Base-by-base conservation (phyloP, 2,888 invertebrate genomes). In the Thymelicus acteon region DNA sequence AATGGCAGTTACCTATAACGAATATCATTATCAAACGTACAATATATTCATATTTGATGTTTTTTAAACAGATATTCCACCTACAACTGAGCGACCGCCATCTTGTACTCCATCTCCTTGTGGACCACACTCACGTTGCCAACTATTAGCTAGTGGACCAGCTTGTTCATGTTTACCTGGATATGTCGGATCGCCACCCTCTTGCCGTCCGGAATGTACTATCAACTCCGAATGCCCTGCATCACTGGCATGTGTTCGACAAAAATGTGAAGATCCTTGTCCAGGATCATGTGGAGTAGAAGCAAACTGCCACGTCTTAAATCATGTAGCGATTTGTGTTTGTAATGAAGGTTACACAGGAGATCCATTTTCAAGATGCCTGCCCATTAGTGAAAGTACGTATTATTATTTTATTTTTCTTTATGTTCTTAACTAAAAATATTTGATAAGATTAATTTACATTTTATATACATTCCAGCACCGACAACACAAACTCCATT, bases 81-180 rank as follows among this genome's bases (percentile, higher is more conserved):
- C 88, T 70, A 85, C 91, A 66, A 96, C 96, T 0, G 96, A 95
- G 82, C 93, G 95, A 72, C 96, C 96, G 75, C 97, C 97, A 74
- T 96, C 96, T 24, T 97, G 97, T 83, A 94, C 95, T 40, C 97
- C 97, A 63, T 97, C 97, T 31, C 97, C 97, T 0, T 98, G 98
- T 81, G 98, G 98, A 24, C 96, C 97, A 1, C 97, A 97, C 85
- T 96, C 97, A 0, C 95, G 96, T 73, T 98, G 97, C 80, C 96
- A 96, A 83, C 93, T 97, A 74, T 92, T 96, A 74, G 95, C 95
- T 48, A 96, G 95, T 76, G 96, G 94, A 79, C 97, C 96, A 71
- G 97, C 96, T 0, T 98, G 98, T 81, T 96, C 97, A 0, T 98
- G 98, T 83, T 89, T 96, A 63, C 95, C 95, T n/a, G 95, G 96